These are phyloP conservation scores for Xenotilapia flavipinnis DNA, from an alignment of 2,113 vertebrate genomes.

Conservation along the genomic window DNA sequence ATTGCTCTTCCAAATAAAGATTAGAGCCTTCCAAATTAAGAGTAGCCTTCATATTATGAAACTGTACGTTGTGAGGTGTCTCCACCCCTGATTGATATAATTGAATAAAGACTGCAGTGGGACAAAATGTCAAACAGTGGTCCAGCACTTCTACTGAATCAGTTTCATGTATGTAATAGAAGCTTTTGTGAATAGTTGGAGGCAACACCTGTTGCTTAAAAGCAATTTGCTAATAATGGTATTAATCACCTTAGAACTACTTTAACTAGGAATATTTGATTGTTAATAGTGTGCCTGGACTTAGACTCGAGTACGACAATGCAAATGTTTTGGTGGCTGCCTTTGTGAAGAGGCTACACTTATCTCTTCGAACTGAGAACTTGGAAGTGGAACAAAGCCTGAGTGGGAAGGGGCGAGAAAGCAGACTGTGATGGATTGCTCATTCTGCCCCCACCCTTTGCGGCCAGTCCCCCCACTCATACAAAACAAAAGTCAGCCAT, in stretches of 20 bases:
- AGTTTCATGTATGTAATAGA: background rate
- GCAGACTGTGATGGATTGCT: conserved; percentile 60
- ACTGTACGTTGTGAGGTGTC: background rate
- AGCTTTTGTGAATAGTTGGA: background rate
- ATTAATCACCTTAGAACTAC: background rate
- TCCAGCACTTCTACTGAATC: background rate
- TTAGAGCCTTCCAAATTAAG: background rate
- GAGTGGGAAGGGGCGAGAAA: conserved; percentile 59
- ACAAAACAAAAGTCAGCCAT: conserved; percentile 71
- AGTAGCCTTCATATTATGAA: background rate
- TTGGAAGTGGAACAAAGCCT: conserved; percentile 64
- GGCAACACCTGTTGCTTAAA: conserved; percentile 50
- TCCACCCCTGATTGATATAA: background rate
- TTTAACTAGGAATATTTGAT: background rate
- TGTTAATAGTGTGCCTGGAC: background rate
- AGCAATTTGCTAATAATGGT: too few relatives aligned
- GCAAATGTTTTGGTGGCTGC: background rate
- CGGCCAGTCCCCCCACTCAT: conserved; percentile 40
- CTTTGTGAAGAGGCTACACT: conserved; percentile 24
- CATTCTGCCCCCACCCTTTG: conserved; percentile 53
- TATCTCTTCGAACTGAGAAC: conserved; percentile 34
- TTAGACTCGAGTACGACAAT: background rate
- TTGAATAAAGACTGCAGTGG: background rate
- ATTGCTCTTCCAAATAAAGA: background rate
- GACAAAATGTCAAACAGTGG: background rate